Base-by-base conservation (phyloP, 2,113 vertebrate genomes). In the Ammodytes marinus region DNA sequence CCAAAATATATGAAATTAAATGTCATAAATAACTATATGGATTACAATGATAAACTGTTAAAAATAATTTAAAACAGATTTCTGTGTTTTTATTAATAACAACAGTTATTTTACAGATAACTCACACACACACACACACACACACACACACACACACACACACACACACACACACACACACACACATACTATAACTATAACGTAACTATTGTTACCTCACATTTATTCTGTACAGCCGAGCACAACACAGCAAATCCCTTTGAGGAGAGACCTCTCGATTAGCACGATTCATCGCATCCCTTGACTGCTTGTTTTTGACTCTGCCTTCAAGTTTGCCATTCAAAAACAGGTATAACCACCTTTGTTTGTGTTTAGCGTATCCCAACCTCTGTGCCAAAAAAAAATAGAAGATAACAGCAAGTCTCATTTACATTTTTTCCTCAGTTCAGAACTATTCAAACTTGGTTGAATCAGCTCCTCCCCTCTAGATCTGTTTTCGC, bases 401-500 rank as follows among this genome's bases (percentile, higher is more conserved):
- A 27, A 59, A 65, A 65, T 50, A 66, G 13, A 57, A 77, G 61
- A 69, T 70, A 59, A 73, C 50, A 67, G 9, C 9, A 14, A 68
- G 13, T 2, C 14, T 42, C 8, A 58, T 40, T 50, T 46, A 27
- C 27, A 27, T 59, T 77, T 47, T 72, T 65, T 72, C 42, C 68
- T 72, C 52, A 61, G 14, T 17, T 52, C 46, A 70, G 3, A 78
- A 64, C 27, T 10, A 79, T 76, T 80, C 15, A 47, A 83, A 71
- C 17, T 5, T 73, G 50, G 35, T 45, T 73, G 14, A 19, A 17
- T 61, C 57, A 8, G 11, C 43, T 63, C 39, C 49, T 68, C 35
- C 55, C 69, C 74, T 64, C 27, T 27, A 40, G 72, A 81, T 87
- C 91, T 93, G 89, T 83, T 92, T 92, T 91, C 85, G 79, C 69